Evolutionary conservation across 2,888 invertebrate species (phyloP), one percentile per base, ranked within the genome.

Genomic region (Synanthedon vespiformis): DNA sequence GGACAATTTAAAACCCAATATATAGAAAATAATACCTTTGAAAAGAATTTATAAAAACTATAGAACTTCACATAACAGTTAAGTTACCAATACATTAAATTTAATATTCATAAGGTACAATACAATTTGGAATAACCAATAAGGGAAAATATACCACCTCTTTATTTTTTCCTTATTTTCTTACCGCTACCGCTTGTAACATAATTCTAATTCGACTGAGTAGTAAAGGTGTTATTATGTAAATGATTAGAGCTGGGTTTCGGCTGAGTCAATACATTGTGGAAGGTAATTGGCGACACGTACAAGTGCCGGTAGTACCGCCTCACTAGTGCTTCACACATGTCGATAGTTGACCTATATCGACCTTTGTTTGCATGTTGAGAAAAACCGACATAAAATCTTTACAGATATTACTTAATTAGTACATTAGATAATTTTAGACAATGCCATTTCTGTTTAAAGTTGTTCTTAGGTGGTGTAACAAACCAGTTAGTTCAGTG

Each of bases 201-300:
- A 6, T 44, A 14, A 52, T 16, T 27, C 55, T 48, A 50, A 52
- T 34, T 10, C 10, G 34, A 34, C 34, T 54, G 56, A 59, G 56
- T 56, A 64, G 64, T 65, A 77, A 83, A 84, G 84, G 81, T 85
- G 81, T 86, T 83, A 85, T 87, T 86, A 87, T 87, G 86, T 79
- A 86, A 87, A 86, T 86, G 79, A 84, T 85, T 86, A 78, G 86
- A 84, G 83, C 77, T 69, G 69, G 71, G 81, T 80, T 83, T 80
- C 78, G 83, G 76, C 80, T 82, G 80, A 86, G 84, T 85, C 85
- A 85, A 85, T 84, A 86, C 77, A 66, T 61, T 63, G 63, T 67
- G 65, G 67, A 67, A 70, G 78, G 80, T 81, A 82, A 85, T 85
- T 78, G 86, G 78, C 79, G 80, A 84, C 81, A 81, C 77, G 78